These are phyloP conservation scores for Xenops minutus DNA, from an alignment of 2,797 vertebrate species.

Conservation along the genomic window DNA sequence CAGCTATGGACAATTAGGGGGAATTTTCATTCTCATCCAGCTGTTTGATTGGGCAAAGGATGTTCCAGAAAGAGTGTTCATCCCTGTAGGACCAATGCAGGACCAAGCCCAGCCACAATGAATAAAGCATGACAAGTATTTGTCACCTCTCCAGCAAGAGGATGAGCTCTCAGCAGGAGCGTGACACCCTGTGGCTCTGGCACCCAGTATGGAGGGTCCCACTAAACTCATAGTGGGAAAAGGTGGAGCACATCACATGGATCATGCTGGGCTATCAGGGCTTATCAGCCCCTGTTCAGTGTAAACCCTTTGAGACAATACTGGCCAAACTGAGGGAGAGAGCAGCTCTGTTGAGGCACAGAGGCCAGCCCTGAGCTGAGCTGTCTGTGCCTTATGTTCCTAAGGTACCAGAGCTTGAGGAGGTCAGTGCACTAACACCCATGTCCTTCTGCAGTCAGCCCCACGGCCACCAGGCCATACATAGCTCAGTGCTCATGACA, in stretches of 20 bases:
- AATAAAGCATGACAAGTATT: not conserved
- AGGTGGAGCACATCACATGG: not conserved
- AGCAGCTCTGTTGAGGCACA: not conserved
- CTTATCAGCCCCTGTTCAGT: not conserved
- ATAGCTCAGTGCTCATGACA: not conserved
- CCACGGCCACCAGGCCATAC: accelerated
- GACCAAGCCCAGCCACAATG: not conserved
- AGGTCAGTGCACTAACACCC: not conserved
- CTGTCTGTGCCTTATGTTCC: not conserved
- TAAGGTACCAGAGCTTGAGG: not conserved
- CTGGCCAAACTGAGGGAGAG: not conserved
- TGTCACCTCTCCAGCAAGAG: not conserved
- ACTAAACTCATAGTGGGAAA: not conserved
- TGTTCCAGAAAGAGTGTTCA: not conserved
- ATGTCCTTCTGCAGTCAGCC: not conserved
- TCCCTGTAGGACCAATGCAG: not conserved
- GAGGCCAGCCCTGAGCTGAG: not conserved
- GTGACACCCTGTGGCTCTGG: accelerated
- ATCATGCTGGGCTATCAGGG: not conserved
- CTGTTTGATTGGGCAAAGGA: not conserved
- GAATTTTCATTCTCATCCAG: not conserved
- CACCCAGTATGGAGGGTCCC: not conserved
- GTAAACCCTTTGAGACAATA: not conserved
- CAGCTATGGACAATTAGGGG: not conserved
- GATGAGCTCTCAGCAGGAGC: not conserved